Conservation (phyloP, 1,140 invertebrate genomes). For the Ylistrum balloti region DNA sequence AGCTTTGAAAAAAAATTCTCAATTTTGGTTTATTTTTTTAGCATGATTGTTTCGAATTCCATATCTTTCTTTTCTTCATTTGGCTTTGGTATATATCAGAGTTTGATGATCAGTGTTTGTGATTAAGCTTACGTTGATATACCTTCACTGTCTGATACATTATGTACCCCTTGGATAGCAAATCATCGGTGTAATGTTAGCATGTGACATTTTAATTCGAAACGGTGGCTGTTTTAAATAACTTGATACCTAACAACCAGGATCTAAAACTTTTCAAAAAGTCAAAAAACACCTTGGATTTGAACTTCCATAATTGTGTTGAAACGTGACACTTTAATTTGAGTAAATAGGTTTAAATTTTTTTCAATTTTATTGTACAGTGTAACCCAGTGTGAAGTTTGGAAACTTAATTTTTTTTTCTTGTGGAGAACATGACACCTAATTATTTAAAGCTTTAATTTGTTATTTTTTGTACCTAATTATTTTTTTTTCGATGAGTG, state of each 20-base stretch:
- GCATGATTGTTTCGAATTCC: too few species aligned
- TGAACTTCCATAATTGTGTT: neutral
- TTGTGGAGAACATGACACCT: neutral
- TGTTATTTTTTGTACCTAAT: neutral
- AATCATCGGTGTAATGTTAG: neutral
- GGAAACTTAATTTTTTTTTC: neutral
- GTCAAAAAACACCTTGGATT: neutral
- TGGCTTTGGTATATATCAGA: too few species aligned
- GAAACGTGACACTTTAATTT: constrained; percentile 28
- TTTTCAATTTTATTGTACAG: neutral
- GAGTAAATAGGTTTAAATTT: neutral
- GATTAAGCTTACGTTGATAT: neutral
- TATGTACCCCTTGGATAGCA: neutral
- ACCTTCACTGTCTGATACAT: neutral
- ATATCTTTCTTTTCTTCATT: too few species aligned
- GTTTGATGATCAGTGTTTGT: too few species aligned
- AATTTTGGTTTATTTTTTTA: too few species aligned
- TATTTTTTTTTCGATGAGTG: neutral
- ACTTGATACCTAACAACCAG: neutral
- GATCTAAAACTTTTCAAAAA: neutral
- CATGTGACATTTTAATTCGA: neutral
- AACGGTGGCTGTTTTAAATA: neutral
- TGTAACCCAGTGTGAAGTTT: neutral
- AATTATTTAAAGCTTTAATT: neutral
- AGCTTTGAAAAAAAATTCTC: too few species aligned